Conservation (phyloP, 2,113 vertebrate species). For the Oreochromis niloticus region DNA sequence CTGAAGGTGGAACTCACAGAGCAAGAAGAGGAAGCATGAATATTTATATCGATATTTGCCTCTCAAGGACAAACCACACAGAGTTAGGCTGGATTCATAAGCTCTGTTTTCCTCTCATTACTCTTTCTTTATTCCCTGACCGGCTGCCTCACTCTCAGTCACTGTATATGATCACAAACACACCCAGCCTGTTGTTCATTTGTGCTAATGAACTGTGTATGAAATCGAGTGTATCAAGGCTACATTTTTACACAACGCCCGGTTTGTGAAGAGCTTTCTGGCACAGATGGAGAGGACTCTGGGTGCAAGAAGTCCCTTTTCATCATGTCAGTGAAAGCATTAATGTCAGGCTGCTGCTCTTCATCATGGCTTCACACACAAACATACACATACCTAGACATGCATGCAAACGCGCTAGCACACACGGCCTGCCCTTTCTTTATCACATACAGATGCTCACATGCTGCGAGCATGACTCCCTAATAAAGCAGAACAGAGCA, state of each 20-base stretch:
- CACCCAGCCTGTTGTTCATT: background rate
- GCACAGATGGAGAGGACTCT: background rate
- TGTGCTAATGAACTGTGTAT: background rate
- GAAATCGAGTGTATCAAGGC: background rate
- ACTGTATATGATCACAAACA: background rate
- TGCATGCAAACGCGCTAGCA: rapidly evolving
- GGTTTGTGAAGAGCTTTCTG: background rate
- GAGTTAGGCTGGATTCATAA: background rate
- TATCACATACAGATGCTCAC: background rate
- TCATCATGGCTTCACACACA: background rate
- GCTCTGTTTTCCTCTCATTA: background rate
- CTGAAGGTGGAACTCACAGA: background rate
- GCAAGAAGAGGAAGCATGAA: slow-evolving; percentile 7
- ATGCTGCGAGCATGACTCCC: background rate
- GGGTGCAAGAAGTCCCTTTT: background rate
- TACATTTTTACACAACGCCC: background rate
- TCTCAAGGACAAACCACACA: slow-evolving; percentile 31
- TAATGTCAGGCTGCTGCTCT: slow-evolving; percentile 13
- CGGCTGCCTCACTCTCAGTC: background rate
- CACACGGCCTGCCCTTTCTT: background rate
- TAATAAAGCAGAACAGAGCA: slow-evolving; percentile 13
- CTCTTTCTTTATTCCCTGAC: background rate
- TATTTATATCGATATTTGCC: slow-evolving; percentile 37
- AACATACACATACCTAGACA: background rate
- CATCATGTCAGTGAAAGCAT: slow-evolving; percentile 13